These are phyloP conservation scores for Tetropium fuscum DNA, from an alignment of 2,888 invertebrate genomes.

Conservation along the genomic window DNA sequence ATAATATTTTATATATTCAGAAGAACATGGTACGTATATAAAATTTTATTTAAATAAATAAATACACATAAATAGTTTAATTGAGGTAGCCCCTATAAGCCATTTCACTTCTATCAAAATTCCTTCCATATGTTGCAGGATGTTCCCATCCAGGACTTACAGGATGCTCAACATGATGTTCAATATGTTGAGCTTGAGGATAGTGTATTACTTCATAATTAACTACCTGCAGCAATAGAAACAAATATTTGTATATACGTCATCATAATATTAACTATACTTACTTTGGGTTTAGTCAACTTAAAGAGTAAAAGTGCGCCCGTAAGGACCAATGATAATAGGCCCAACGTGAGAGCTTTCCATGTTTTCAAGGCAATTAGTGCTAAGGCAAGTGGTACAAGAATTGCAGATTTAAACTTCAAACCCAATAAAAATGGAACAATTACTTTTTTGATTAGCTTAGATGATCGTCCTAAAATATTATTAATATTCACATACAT, in stretches of 20 bases:
- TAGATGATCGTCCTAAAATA: constrained; percentile 75
- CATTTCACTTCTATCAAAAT: constrained; percentile 71
- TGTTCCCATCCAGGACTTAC: constrained; percentile 66
- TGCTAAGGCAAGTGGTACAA: constrained; percentile 84
- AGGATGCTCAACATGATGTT: constrained; percentile 67
- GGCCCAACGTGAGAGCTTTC: constrained; percentile 89
- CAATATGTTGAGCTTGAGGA: constrained; percentile 74
- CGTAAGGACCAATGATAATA: constrained; percentile 85
- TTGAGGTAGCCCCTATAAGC: constrained; percentile 68
- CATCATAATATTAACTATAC: neutral
- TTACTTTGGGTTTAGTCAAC: constrained; percentile 85
- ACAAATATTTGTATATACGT: neutral
- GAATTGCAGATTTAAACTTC: constrained; percentile 87
- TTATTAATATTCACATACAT: too few relatives aligned
- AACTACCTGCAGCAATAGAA: constrained; percentile 68
- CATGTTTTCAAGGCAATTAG: constrained; percentile 89
- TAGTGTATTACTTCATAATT: constrained; percentile 91
- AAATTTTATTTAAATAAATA: constrained; percentile 57
- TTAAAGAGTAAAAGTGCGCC: constrained; percentile 90
- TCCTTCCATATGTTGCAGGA: constrained; percentile 74
- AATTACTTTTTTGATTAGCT: constrained; percentile 84
- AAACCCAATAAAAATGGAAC: constrained; percentile 88
- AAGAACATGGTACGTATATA: neutral
- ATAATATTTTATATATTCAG: too few relatives aligned
- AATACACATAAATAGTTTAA: constrained; percentile 34